phyloP scores from a whole-genome alignment of 1,140 invertebrate genomes.

The Drosophila carrolli region DNA sequence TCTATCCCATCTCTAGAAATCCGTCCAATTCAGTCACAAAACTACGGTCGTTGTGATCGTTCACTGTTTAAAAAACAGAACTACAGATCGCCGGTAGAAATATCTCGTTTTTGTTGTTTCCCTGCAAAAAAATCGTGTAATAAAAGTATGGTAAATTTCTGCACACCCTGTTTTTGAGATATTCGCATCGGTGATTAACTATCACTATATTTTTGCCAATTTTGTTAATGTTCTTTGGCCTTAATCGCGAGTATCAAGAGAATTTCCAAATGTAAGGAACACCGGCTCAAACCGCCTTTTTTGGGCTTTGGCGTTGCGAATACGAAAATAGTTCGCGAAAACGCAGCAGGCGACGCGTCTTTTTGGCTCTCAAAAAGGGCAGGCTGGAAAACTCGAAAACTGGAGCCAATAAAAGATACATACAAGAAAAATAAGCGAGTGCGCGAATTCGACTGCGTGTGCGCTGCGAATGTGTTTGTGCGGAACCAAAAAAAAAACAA shows the following conservation, averaged over 20 bases:
- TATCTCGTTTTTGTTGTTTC: background rate
- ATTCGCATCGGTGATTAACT: background rate
- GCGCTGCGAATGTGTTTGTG: conserved; percentile 24
- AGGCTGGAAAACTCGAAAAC: conserved; percentile 69
- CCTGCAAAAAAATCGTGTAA: background rate
- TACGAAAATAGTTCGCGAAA: conserved; percentile 33
- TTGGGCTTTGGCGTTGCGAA: conserved; percentile 6
- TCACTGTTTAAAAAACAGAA: background rate
- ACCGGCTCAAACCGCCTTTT: conserved; percentile 17
- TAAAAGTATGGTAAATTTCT: background rate
- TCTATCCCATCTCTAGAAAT: background rate
- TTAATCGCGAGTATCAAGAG: conserved; percentile 1
- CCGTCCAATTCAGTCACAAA: background rate
- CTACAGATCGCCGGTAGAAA: background rate
- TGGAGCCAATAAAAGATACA: conserved; percentile 79
- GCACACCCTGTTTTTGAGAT: no score
- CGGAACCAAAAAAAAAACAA: conserved; percentile 23
- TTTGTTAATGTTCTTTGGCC: conserved; percentile 1
- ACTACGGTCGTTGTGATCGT: conserved; percentile 3
- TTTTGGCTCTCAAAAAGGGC: conserved; percentile 69
- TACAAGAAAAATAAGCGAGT: conserved; percentile 73
- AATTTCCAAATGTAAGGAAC: conserved; percentile 11
- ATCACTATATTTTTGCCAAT: background rate
- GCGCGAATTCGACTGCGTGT: conserved; percentile 62
- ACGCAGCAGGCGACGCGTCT: conserved; percentile 34